Conservation (phyloP, 2,888 invertebrate genomes). For the Drosophila kuntzei region DNA sequence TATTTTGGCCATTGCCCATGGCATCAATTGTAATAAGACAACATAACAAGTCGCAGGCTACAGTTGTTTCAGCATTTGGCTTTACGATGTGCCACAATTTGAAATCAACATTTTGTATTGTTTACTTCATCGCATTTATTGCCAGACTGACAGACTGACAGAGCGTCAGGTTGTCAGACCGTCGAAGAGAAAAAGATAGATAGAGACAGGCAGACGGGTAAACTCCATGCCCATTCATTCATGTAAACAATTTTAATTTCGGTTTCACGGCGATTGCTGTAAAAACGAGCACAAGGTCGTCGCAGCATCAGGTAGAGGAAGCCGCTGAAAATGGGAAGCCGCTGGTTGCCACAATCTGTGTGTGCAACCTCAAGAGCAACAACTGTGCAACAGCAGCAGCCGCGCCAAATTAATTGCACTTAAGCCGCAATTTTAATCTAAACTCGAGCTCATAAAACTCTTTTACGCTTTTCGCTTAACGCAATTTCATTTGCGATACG, state of each 20-base stretch:
- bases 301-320: conserved; percentile 51
- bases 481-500: conserved; percentile 51
- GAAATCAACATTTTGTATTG: conserved; percentile 60
- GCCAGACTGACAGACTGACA: conserved; percentile 20
- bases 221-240: conserved; percentile 60
- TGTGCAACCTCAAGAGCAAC: conserved; percentile 8
- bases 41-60: conserved; percentile 27
- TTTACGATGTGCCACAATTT: conserved; percentile 62
- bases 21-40: conserved; percentile 56
- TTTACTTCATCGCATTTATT: conserved; percentile 64
- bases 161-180: background rate
- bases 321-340: conserved; percentile 51
- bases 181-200: conserved; percentile 10
- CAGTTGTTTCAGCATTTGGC: conserved; percentile 55
- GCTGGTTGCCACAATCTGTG: conserved; percentile 25
- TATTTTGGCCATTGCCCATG: conserved; percentile 61
- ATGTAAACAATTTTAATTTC: conserved; percentile 67
- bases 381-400: conserved; percentile 28
- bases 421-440: conserved; percentile 52
- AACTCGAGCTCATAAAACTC: conserved; percentile 50
- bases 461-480: conserved; percentile 40
- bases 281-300: conserved; percentile 81
- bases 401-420: conserved; percentile 62
- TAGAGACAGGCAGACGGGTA: conserved; percentile 8
- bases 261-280: conserved; percentile 53